These are phyloP conservation scores for Phyllotreta cruciferae DNA, from an alignment of 2,888 invertebrate genomes.

Conservation along the genomic window DNA sequence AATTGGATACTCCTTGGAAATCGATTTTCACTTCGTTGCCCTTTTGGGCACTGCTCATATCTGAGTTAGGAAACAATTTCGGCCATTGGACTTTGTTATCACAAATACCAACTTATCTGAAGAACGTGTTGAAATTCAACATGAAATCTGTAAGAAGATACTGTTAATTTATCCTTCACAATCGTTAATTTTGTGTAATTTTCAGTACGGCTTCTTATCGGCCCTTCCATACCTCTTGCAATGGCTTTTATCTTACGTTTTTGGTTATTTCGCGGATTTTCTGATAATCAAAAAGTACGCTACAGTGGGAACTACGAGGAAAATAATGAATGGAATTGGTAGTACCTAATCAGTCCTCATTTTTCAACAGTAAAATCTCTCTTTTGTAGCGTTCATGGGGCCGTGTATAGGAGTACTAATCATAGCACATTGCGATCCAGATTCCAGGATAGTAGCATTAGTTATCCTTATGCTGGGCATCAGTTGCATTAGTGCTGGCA, in stretches of 20 bases:
- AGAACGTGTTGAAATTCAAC: slow-evolving; percentile 72
- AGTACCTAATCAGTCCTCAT: not conserved
- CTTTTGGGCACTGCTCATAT: slow-evolving; percentile 74
- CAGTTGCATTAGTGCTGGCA: slow-evolving; percentile 75
- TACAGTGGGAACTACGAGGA: slow-evolving; percentile 63
- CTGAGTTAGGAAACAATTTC: slow-evolving; percentile 79
- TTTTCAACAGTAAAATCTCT: not conserved
- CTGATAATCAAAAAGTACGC: slow-evolving; percentile 62
- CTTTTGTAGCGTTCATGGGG: slow-evolving; percentile 13
- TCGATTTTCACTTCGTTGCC: slow-evolving; percentile 76
- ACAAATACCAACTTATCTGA: slow-evolving; percentile 82
- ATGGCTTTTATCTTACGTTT: slow-evolving; percentile 73
- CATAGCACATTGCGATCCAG: slow-evolving; percentile 1
- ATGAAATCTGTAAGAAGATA: slow-evolving; percentile 68
- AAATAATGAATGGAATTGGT: slow-evolving; percentile 66
- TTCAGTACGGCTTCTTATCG: slow-evolving; percentile 72
- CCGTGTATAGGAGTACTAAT: not conserved
- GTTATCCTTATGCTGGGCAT: slow-evolving; percentile 73
- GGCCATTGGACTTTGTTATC: slow-evolving; percentile 86
- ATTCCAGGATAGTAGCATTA: slow-evolving; percentile 62
- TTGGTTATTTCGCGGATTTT: slow-evolving; percentile 71
- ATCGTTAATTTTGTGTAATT: slow-evolving; percentile 38
- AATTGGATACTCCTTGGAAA: slow-evolving; percentile 72
- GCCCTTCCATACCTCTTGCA: slow-evolving; percentile 76
- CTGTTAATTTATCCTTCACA: not conserved